Percentiles rank a stretch among this genome's conserved stretches.
Conservation (phyloP, 2,113 vertebrate genomes). For the Phoxinus phoxinus region DNA sequence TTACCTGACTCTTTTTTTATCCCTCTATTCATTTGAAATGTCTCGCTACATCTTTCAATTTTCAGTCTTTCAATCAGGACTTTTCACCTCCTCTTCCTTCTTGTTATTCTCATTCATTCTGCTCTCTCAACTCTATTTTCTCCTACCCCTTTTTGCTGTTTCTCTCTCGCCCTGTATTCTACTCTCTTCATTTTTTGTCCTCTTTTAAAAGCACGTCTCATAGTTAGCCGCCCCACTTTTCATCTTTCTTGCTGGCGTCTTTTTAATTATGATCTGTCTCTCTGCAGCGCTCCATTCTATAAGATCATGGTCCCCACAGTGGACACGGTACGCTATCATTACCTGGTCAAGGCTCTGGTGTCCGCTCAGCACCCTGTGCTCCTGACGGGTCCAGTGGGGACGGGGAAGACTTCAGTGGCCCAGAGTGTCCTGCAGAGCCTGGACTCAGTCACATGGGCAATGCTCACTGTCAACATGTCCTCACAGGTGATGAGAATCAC, state of each 20-base stretch:
- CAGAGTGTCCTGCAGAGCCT: conserved; percentile 82
- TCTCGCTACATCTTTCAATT: conserved; percentile 51
- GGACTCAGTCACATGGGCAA: conserved; percentile 77
- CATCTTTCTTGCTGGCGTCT: conserved; percentile 1
- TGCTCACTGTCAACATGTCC: conserved; percentile 88
- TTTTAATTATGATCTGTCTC: conserved; percentile 14
- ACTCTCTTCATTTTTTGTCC: not conserved
- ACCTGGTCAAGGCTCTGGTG: conserved; percentile 83
- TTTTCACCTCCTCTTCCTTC: conserved; percentile 40
- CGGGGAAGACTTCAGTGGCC: conserved; percentile 87
- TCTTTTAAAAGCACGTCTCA: not conserved
- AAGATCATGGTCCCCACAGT: conserved; percentile 89
- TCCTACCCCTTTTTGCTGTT: not conserved
- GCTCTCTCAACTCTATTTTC: conserved; percentile 37
- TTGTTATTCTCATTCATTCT: conserved; percentile 15
- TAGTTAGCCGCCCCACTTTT: conserved; percentile 17
- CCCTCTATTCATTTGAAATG: conserved; percentile 38
- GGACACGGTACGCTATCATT: conserved; percentile 86
- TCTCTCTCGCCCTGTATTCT: not conserved
- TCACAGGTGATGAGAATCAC: conserved; percentile 78
- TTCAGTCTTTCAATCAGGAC: conserved; percentile 43
- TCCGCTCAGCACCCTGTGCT: conserved; percentile 79
- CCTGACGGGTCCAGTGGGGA: conserved; percentile 85
- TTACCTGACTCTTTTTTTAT: conserved; percentile 25
- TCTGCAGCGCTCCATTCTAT: conserved; percentile 83